phyloP scores from a whole-genome alignment of 2,888 invertebrate genomes.

The Zygothrica quintamaculata region DNA sequence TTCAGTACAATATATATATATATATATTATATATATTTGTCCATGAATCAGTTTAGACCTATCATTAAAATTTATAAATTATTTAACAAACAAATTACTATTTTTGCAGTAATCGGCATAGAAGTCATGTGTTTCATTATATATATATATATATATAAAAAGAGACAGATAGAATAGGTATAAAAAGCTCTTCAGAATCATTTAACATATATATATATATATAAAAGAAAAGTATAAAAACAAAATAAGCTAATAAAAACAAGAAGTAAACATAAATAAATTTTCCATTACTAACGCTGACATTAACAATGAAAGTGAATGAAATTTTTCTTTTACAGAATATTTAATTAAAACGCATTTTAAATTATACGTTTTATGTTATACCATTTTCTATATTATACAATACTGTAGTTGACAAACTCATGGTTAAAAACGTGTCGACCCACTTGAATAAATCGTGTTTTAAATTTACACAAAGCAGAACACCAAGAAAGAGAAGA shows the following conservation, averaged over 20 bases:
- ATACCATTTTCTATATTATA: too few species aligned
- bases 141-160: too few species aligned
- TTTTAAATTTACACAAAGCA: conserved; percentile 30
- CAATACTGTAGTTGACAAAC: conserved; percentile 1
- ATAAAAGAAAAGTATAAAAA: conserved; percentile 40
- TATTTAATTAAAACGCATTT: too few species aligned
- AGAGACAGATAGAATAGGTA: too few species aligned
- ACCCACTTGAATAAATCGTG: conserved; percentile 36
- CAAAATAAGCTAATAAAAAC: conserved; percentile 8
- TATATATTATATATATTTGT: too few species aligned
- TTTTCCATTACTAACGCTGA: background rate
- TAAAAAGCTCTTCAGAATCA: too few species aligned
- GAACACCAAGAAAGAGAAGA: conserved; percentile 11
- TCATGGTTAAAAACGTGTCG: conserved; percentile 1
- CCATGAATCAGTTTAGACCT: conserved; percentile 27
- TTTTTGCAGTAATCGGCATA: background rate
- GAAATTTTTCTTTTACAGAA: too few species aligned
- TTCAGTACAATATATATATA: conserved; percentile 11
- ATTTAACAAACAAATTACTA: conserved; percentile 7
- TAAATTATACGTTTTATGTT: too few species aligned
- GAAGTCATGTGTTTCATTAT: background rate
- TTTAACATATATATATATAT: too few species aligned
- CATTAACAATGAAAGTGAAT: too few species aligned
- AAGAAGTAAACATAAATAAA: conserved; percentile 11
- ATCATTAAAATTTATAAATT: conserved; percentile 19